Evolutionary conservation across 2,797 vertebrate genomes (phyloP).

Genomic region (Podarcis siculus): DNA sequence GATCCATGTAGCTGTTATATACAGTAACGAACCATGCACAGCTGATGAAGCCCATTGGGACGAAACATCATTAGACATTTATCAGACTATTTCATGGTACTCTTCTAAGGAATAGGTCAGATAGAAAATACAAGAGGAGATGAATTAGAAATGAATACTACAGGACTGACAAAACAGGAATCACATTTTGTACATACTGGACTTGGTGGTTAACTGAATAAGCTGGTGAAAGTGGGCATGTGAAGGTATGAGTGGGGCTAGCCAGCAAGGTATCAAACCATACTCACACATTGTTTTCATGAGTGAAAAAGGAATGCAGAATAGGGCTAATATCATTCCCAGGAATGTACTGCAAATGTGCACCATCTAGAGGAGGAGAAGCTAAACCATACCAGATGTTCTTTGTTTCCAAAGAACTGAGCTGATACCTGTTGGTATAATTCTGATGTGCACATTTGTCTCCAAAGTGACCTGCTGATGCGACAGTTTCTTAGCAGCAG

Average conservation of each 20-base stretch:
- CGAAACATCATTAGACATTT: too few species aligned
- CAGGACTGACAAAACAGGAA: too few species aligned
- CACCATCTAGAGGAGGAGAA: neutral
- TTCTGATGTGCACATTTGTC: neutral
- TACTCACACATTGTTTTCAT: neutral
- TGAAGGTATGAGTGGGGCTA: too few species aligned
- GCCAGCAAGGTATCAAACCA: neutral
- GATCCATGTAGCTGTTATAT: too few species aligned
- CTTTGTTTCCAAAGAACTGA: neutral
- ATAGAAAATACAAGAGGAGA: too few species aligned
- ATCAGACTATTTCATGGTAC: too few species aligned
- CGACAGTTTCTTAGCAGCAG: neutral
- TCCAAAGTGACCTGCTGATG: neutral
- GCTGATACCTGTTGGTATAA: neutral
- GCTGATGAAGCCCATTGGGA: too few species aligned
- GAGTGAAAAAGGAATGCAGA: neutral
- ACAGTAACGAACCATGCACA: too few species aligned
- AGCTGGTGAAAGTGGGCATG: neutral
- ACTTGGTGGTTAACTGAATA: too few species aligned
- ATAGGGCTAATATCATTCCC: neutral
- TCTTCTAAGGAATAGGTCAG: too few species aligned
- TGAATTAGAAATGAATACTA: too few species aligned
- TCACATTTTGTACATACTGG: too few species aligned
- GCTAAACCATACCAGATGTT: neutral
- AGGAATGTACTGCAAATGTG: neutral